Base-by-base conservation (phyloP, 2,888 invertebrate genomes). In the Oscheius myriophilus region DNA sequence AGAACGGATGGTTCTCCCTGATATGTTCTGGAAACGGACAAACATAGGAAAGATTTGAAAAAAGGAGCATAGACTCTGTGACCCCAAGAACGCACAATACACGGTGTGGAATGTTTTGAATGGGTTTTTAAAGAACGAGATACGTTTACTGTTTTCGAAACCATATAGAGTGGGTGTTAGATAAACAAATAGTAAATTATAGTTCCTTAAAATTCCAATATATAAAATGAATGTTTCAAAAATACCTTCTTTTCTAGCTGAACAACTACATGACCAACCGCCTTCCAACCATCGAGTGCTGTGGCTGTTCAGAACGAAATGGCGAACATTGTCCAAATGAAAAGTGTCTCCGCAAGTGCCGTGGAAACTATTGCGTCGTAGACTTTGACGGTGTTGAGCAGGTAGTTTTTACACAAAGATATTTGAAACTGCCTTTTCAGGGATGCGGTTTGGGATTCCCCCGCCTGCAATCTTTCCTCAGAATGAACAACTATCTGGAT, bases 341-440 rank as follows among this genome's bases (percentile, higher is more conserved):
- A 18, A 71, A 75, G 23, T 86, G 86, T 63, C 64, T 73, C 1
- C 69, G 70, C n/a, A 81, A 72, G 39, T 86, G 86, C 68, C 69
- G 76, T 16, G 86, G 86, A 26, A 83, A 86, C 67, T 86, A 86
- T 64, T 86, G 86, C 49, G 78, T 85, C n/a, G 76, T 83, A 25
- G 86, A 86, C 71, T 85, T 85, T 75, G 83, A 82, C 52, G 83
- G 86, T 4, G 73, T 79, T 21, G 84, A 86, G 53, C 86, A 86
- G 75, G 80, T 21, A 49, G 49, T 21, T 49, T 49, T n/a, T 9
- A 6, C 11, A 3, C 3, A 6, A 0, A 45, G 43, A 23, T 23
- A n/a, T 41, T 14, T 21, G 62, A 67, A 39, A 42, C 41, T 11
- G 11, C 23, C 14, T 11, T 49, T 75, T 57, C 46, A 83, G 81